Evolutionary conservation across 2,888 invertebrate genomes (phyloP), one percentile per base, ranked within the genome.

Genomic region (Lumbricus terrestris): DNA sequence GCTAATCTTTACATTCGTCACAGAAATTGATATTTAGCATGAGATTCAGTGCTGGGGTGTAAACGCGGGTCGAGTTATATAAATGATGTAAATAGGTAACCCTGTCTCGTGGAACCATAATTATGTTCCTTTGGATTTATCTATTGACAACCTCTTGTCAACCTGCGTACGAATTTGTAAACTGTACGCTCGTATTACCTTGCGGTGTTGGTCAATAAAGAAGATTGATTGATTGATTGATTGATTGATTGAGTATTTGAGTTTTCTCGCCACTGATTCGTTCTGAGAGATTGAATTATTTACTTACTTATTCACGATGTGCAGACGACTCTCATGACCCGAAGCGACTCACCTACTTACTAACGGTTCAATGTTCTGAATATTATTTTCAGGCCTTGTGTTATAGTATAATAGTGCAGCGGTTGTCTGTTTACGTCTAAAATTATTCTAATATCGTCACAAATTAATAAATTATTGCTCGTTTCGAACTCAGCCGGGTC

Each of bases 1-100:
- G 29, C 29, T 54, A 4, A 29, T 54, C 95, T 6, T 95, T 96
- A 92, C 96, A 96, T 4, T 93, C 96, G 38, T 91, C 33, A 83
- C 83, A 54, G 29, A 54, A 54, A 23, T 23, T 23, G 23, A 54
- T 29, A 54, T 54, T 11, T 54, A 29, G 29, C 23, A 23, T 54
- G 29, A 54, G 54, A 54, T 29, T 54, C 29, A 29, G 23, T 23
- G 29, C 54, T 54, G 5, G 23, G 29, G 23, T n/a, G n/a, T 4
- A 54, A 29, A 54, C 4, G 13, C 23, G 3, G 23, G 29, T 2
- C 2, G 5, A 54, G 3, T 29, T 13, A 29, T n/a, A n/a, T n/a
- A n/a, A n/a, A n/a, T n/a, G n/a, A n/a, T n/a, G n/a, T n/a, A n/a
- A n/a, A n/a, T n/a, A n/a, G n/a, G n/a, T n/a, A n/a, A n/a, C n/a